Conservation (phyloP, 2,113 vertebrate species). For the Symphodus melops region DNA sequence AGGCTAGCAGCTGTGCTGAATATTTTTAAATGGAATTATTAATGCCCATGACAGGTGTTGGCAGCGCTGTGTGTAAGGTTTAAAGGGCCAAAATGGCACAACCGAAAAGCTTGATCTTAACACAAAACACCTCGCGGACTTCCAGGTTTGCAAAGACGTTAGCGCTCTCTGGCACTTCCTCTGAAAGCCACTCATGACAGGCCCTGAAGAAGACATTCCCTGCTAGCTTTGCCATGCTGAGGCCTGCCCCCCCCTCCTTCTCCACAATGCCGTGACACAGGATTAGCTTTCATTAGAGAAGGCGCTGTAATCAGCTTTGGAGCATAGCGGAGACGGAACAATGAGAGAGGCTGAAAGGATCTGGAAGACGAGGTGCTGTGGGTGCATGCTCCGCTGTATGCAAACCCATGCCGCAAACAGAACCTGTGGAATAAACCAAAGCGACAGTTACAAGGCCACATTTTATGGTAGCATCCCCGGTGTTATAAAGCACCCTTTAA, state of each 20-base stretch:
- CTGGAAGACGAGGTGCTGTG: slow-evolving; percentile 59
- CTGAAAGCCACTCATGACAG: slow-evolving; percentile 66
- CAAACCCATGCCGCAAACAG: slow-evolving; percentile 17
- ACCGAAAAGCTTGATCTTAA: slow-evolving; percentile 14
- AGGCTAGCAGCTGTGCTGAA: too few species aligned
- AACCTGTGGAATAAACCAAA: slow-evolving; percentile 37
- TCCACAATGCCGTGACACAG: slow-evolving; percentile 75
- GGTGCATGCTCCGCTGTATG: slow-evolving; percentile 42
- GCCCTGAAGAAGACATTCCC: slow-evolving; percentile 74
- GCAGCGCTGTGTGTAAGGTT: background rate
- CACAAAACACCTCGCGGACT: slow-evolving; percentile 32
- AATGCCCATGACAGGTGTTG: background rate
- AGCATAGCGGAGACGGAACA: slow-evolving; percentile 73
- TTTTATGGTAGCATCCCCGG: background rate
- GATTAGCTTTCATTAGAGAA: slow-evolving; percentile 82
- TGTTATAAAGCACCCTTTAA: background rate
- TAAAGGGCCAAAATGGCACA: background rate
- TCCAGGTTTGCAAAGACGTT: slow-evolving; percentile 47
- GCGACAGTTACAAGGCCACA: background rate
- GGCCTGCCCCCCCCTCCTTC: slow-evolving; percentile 34
- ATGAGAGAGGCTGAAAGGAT: slow-evolving; percentile 69
- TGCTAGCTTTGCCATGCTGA: slow-evolving; percentile 60
- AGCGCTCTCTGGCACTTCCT: slow-evolving; percentile 59
- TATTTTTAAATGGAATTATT: slow-evolving; percentile 14
- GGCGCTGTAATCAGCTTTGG: slow-evolving; percentile 78